Base-by-base conservation (phyloP, 1,140 invertebrate genomes). In the Orussus abietinus region DNA sequence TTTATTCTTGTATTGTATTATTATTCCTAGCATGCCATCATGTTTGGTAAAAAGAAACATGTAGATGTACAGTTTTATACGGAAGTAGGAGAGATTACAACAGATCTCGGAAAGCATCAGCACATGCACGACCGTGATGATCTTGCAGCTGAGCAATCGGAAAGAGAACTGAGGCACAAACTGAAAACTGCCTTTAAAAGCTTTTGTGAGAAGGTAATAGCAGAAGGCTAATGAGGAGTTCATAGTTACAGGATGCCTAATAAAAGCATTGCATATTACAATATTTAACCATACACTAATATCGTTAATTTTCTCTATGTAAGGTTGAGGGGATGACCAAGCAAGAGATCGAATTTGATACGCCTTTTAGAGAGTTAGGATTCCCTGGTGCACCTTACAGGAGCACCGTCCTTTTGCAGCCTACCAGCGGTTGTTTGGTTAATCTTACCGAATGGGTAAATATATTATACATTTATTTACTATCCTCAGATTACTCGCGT, bases 41-140 rank as follows among this genome's bases (percentile, higher is more conserved):
- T 98, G 88, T 98, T 97, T 80, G 95, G 95, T 45, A 99, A 99
- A 73, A 98, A 98, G 76, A 99, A 99, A 64, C 96, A 99, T 61
- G 81, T 92, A 4, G 96, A 99, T 74, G 95, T 99, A 3, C 96
- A 99, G 65, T 99, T 99, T 75, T 99, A 98, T 68, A 99, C 96
- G 0, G 97, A 99, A 76, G 97, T 99, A 36, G 97, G 97, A 58
- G 97, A 99, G 76, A 97, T 99, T 28, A 98, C 95, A 0, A 99
- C 97, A 2, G 97, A 99, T 82, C 76, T 99, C 42, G 96, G 96
- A 26, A 99, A 99, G 73, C 95, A 98, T 74, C 95, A 98, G 64
- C 94, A 98, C 66, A 98, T 98, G 95, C 95, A 99, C 62, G 97
- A 99, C 72, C 78, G 96, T 30, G 97, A 99, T 74, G 97, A 99